These are phyloP conservation scores for Euwallacea similis DNA, from an alignment of 1,140 invertebrate genomes.

Conservation along the genomic window DNA sequence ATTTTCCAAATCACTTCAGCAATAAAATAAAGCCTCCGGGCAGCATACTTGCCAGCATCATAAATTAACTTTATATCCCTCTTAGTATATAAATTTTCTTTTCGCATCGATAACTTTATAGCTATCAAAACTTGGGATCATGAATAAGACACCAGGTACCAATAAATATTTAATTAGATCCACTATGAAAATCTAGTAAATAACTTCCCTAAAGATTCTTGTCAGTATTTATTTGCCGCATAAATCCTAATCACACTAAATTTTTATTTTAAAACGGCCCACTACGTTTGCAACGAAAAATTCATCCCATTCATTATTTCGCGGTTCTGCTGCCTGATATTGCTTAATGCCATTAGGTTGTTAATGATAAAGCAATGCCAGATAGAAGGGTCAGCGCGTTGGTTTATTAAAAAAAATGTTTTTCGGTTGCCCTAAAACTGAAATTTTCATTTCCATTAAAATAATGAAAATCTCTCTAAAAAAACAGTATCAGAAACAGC, in stretches of 20 bases:
- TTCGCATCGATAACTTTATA: background rate
- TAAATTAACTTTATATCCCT: slow-evolving; percentile 1
- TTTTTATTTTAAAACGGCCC: background rate
- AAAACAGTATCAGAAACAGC: too few species aligned
- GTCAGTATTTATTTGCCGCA: background rate
- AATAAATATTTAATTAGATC: slow-evolving; percentile 1
- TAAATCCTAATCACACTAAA: background rate
- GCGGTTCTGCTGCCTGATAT: background rate
- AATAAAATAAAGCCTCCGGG: background rate
- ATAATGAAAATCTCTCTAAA: too few species aligned
- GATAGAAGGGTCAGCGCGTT: background rate
- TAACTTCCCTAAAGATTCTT: background rate
- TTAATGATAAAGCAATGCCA: slow-evolving; percentile 3
- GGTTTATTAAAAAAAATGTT: background rate
- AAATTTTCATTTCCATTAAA: too few species aligned
- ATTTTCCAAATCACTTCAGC: background rate
- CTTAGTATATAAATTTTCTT: background rate
- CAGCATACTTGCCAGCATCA: background rate
- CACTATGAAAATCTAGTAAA: background rate
- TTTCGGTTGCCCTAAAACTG: too few species aligned
- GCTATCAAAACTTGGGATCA: background rate
- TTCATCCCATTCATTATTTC: background rate
- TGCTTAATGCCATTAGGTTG: slow-evolving; percentile 3
- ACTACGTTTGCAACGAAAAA: background rate
- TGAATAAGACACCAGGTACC: background rate